These are phyloP conservation scores for Dysidea cf. avara DNA, from an alignment of 37 sponge, comb jelly and placozoan species.

Conservation along the genomic window DNA sequence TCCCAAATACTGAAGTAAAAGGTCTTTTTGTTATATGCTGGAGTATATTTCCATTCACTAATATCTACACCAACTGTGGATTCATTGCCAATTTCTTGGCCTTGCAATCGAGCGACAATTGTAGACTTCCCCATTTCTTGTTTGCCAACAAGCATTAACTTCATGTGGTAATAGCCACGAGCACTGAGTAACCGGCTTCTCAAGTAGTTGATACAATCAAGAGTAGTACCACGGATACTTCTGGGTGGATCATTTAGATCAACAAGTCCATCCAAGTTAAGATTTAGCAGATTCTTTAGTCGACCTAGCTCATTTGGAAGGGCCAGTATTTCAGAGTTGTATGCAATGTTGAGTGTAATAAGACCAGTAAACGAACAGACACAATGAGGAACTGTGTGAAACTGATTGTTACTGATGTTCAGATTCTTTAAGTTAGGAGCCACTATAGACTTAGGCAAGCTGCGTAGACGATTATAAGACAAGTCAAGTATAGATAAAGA, in stretches of 20 bases:
- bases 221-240: slow-evolving; percentile 42
- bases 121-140: slow-evolving; percentile 88
- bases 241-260: slow-evolving; percentile 81
- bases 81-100: slow-evolving; percentile 59
- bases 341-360: too few species aligned
- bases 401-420: too few species aligned
- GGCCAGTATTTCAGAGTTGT: too few species aligned
- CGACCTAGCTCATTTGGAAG: too few species aligned
- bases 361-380: too few species aligned
- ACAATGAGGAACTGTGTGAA: too few species aligned
- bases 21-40: slow-evolving; percentile 77
- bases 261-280: slow-evolving; percentile 56
- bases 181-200: slow-evolving; percentile 76
- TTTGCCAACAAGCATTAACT: slow-evolving; percentile 87
- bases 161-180: slow-evolving; percentile 84
- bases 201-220: slow-evolving; percentile 77
- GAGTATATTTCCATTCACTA: slow-evolving; percentile 73
- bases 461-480: slow-evolving; percentile 65
- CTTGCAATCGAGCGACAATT: slow-evolving; percentile 81
- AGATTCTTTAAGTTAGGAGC: slow-evolving; percentile 58
- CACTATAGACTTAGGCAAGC: slow-evolving; percentile 58
- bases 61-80: too few species aligned
- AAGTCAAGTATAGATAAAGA: slow-evolving; percentile 65
- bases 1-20: too few species aligned
- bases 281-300: too few species aligned